Conservation (phyloP, 2,888 invertebrate species). For the Troides oblongomaculatus region DNA sequence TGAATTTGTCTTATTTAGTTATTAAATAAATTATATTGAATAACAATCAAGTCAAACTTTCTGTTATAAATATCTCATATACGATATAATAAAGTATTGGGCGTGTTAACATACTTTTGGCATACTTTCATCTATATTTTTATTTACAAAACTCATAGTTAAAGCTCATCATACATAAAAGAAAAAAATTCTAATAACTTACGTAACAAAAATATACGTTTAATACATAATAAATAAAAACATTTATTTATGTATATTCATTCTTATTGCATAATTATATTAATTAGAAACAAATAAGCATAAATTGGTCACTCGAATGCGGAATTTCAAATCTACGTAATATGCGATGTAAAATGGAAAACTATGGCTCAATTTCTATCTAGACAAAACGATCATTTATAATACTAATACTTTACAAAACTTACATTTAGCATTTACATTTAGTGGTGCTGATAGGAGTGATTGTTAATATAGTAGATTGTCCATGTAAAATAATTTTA, state of each 20-base stretch:
- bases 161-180: neutral
- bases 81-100: neutral
- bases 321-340: slow-evolving; percentile 24
- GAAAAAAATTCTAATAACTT: neutral
- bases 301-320: slow-evolving; percentile 28
- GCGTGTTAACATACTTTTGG: neutral
- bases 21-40: too few relatives aligned
- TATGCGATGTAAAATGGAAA: slow-evolving; percentile 26
- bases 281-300: slow-evolving; percentile 26
- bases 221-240: neutral
- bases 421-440: slow-evolving; percentile 6
- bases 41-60: neutral
- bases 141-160: neutral
- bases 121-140: neutral
- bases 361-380: slow-evolving; percentile 25
- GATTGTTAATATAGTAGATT: slow-evolving; percentile 12
- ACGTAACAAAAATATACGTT: neutral
- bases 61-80: neutral
- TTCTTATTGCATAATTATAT: slow-evolving; percentile 15
- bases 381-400: slow-evolving; percentile 20
- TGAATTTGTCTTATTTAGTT: too few relatives aligned
- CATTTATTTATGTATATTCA: slow-evolving; percentile 13
- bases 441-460: slow-evolving; percentile 22
- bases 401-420: slow-evolving; percentile 20
- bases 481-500: slow-evolving; percentile 10